phyloP scores from a whole-genome alignment of 2,113 vertebrate genomes.

The Microcebus lehilahytsara region DNA sequence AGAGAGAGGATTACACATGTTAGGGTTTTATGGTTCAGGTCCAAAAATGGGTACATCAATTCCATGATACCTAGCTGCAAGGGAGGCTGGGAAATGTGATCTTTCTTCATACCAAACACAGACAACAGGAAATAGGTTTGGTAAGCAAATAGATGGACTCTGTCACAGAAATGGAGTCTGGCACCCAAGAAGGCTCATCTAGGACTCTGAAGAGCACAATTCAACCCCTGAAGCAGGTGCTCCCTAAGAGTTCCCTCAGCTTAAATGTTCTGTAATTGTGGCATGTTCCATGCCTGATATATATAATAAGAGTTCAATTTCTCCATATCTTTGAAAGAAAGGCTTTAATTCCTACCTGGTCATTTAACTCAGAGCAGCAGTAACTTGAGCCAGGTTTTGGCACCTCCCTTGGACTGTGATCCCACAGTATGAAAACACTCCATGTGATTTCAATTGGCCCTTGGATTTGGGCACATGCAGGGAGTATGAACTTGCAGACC shows the following conservation, averaged over 20 bases:
- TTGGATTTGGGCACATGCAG: background rate
- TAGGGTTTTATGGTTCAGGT: background rate
- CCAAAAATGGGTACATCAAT: background rate
- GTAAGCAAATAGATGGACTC: background rate
- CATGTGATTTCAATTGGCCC: background rate
- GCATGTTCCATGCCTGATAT: background rate
- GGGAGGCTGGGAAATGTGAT: background rate
- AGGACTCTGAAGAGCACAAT: background rate
- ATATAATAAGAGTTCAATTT: background rate
- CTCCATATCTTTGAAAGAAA: background rate
- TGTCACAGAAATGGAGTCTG: background rate
- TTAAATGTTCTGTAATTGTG: background rate
- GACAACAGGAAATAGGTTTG: background rate
- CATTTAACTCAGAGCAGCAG: background rate
- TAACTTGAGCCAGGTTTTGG: background rate
- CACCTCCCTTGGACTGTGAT: background rate
- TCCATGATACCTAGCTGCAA: background rate
- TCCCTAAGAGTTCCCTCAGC: background rate
- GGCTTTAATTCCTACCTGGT: background rate
- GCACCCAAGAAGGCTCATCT: background rate
- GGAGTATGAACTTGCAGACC: background rate
- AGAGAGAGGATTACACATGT: background rate
- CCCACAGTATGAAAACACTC: accelerated
- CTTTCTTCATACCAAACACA: background rate
- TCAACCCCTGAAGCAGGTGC: background rate